Conservation (phyloP, 1,140 invertebrate species). For the Drosophila neocordata region DNA sequence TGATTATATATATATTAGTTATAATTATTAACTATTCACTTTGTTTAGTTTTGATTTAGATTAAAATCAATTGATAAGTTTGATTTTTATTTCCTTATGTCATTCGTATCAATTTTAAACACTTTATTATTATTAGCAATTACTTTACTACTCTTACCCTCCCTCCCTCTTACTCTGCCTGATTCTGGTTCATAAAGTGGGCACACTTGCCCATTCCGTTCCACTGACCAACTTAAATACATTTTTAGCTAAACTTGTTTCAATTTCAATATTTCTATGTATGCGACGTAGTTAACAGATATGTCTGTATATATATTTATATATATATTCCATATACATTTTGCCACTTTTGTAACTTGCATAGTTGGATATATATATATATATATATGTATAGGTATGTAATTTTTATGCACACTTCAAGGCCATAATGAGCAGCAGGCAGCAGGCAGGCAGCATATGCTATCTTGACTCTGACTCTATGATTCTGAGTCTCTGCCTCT, state of each 20-base stretch:
- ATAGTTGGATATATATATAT: constrained; percentile 17
- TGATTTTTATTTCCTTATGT: background rate
- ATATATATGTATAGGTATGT: background rate
- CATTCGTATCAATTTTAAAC: constrained; percentile 2
- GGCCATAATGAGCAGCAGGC: constrained; percentile 67
- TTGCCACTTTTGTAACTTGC: constrained; percentile 22
- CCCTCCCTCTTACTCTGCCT: background rate
- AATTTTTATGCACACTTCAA: constrained; percentile 58
- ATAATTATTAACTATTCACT: no score
- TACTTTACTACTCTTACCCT: constrained; percentile 16
- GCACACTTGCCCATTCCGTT: constrained; percentile 47
- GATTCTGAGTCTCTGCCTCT: constrained; percentile 18
- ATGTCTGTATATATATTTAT: constrained; percentile 4
- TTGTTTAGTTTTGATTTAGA: background rate
- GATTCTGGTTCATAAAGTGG: background rate
- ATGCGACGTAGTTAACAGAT: constrained; percentile 31
- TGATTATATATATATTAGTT: no score
- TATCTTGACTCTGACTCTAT: constrained; percentile 32
- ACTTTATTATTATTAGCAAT: constrained; percentile 3
- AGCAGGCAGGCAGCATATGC: constrained; percentile 44
- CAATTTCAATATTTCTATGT: constrained; percentile 41
- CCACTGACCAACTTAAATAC: constrained; percentile 63
- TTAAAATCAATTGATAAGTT: background rate
- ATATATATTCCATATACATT: constrained; percentile 35
- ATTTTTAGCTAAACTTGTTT: constrained; percentile 61